Conservation (phyloP, 2,888 invertebrate genomes). For the Perizoma flavofasciatum region DNA sequence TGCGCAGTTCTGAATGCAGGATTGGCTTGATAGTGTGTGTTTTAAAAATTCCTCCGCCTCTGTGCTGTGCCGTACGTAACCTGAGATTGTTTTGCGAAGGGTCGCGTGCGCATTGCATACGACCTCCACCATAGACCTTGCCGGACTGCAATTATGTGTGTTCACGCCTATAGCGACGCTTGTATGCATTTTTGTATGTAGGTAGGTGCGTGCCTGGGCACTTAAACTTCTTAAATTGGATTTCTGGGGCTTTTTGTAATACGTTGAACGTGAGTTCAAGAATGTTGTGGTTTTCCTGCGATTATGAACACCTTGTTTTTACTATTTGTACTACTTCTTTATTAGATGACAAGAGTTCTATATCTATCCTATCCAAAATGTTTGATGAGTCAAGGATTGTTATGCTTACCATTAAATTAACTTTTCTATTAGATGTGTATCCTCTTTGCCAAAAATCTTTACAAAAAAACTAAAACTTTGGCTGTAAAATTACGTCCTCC, state of each 20-base stretch:
- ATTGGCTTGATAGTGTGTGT: constrained; percentile 15
- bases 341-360: too few species aligned
- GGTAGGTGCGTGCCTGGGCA: constrained; percentile 37
- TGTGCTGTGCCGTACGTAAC: constrained; percentile 53
- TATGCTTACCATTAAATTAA: too few species aligned
- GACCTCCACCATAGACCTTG: constrained; percentile 76
- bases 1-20: constrained; percentile 9
- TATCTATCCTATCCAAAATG: too few species aligned
- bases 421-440: too few species aligned
- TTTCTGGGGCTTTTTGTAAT: constrained; percentile 29
- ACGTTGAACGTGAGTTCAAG: constrained; percentile 13
- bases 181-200: constrained; percentile 44
- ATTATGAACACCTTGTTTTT: background rate
- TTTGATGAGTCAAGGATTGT: too few species aligned
- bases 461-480: too few species aligned
- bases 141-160: constrained; percentile 59
- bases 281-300: constrained; percentile 3
- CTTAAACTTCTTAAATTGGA: constrained; percentile 29
- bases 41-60: constrained; percentile 39
- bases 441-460: too few species aligned
- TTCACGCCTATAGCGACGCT: constrained; percentile 47
- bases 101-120: constrained; percentile 70
- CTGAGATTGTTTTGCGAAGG: constrained; percentile 72
- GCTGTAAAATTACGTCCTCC: too few species aligned
- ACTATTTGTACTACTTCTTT: too few species aligned